Percentiles rank a stretch among this genome's conserved stretches.
Conservation (phyloP, 2,888 invertebrate genomes). For the Aquatica leii region DNA sequence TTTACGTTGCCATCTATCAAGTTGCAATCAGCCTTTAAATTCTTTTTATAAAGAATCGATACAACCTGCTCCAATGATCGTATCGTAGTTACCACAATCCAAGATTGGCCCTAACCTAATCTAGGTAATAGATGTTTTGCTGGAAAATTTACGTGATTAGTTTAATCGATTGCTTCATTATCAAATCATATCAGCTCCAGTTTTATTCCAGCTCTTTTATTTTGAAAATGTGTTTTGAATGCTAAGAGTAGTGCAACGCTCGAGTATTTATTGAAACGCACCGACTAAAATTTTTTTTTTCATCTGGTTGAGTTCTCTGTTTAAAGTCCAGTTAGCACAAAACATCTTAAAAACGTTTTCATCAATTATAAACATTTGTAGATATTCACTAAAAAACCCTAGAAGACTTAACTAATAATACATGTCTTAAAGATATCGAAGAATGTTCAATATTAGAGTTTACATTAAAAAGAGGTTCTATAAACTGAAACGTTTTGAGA, state of each 20-base stretch:
- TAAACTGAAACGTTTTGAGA: too few species aligned
- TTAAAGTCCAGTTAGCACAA: too few species aligned
- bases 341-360: too few species aligned
- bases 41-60: too few species aligned
- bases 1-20: neutral
- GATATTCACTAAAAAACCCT: too few species aligned
- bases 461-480: too few species aligned
- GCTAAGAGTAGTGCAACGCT: conserved; percentile 3
- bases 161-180: neutral
- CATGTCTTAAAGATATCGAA: too few species aligned
- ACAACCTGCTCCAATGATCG: neutral
- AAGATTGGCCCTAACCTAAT: too few species aligned
- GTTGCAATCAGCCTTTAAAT: neutral
- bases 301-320: neutral
- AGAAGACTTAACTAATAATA: too few species aligned
- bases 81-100: neutral
- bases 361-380: too few species aligned
- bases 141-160: neutral
- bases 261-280: neutral
- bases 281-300: conserved; percentile 1
- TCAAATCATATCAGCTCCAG: conserved; percentile 3
- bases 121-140: neutral
- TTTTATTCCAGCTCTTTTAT: conserved; percentile 1
- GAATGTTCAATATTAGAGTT: too few species aligned
- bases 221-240: neutral